phyloP scores from a whole-genome alignment of 2,113 vertebrate genomes.

The Leucosticte australis region DNA sequence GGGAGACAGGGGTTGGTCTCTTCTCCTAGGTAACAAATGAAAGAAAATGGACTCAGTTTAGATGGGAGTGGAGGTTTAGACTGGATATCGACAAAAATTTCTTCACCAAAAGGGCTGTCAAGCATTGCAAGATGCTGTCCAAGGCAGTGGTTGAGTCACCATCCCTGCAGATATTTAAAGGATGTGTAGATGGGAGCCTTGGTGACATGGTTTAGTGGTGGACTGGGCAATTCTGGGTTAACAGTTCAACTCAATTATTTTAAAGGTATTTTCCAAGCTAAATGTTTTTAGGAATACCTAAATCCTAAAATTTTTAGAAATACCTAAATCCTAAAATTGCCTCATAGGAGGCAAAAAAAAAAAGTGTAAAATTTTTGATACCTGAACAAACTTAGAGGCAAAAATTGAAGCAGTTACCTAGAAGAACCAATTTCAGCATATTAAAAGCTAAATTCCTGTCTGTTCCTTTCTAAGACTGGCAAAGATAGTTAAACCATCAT shows the following conservation, averaged over 20 bases:
- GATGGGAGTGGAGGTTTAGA: neutral
- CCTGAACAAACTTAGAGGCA: neutral
- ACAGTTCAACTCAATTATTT: neutral
- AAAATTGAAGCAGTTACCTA: neutral
- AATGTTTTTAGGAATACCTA: neutral
- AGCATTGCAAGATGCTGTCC: neutral
- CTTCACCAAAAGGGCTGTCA: neutral
- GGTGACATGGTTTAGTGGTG: neutral
- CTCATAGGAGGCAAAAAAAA: neutral
- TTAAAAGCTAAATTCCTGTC: neutral
- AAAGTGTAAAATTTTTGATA: neutral
- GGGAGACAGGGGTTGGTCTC: neutral
- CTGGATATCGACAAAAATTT: neutral
- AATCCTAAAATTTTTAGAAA: neutral
- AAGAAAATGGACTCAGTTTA: neutral
- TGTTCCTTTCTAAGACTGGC: neutral
- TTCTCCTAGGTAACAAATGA: neutral
- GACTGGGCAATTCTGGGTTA: neutral
- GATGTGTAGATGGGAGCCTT: fast-evolving
- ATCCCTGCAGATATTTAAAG: neutral
- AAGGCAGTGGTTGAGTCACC: neutral
- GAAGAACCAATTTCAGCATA: neutral
- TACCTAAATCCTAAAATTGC: neutral
- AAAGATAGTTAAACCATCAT: neutral
- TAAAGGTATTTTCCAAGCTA: neutral